These are phyloP conservation scores for Protophormia terraenovae DNA, from an alignment of 2,888 invertebrate genomes.

Conservation along the genomic window DNA sequence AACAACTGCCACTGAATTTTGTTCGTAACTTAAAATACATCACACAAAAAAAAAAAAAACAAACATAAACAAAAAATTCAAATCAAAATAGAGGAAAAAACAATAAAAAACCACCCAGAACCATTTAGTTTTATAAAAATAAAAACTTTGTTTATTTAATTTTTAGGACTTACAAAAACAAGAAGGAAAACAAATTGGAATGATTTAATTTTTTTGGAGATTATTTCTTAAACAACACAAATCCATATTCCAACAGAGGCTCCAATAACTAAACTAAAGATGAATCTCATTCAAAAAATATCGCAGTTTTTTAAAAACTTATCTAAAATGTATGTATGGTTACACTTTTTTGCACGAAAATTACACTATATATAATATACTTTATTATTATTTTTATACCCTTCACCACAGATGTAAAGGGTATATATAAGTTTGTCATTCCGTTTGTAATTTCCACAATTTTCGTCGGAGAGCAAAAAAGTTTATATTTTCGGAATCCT, in stretches of 20 bases:
- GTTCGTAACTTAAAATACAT: constrained; percentile 41
- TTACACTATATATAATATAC: too few relatives aligned
- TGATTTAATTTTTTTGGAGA: neutral
- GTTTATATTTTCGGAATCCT: too few relatives aligned
- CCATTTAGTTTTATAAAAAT: constrained; percentile 45
- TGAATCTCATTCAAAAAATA: neutral
- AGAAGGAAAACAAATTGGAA: constrained; percentile 3
- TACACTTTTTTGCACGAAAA: too few relatives aligned
- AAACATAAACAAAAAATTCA: constrained; percentile 56
- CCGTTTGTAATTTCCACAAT: too few relatives aligned
- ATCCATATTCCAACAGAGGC: too few relatives aligned
- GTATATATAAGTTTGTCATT: too few relatives aligned
- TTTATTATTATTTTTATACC: neutral
- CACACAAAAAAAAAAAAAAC: constrained; percentile 35
- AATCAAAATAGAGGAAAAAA: constrained; percentile 28
- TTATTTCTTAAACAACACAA: neutral
- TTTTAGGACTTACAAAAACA: constrained; percentile 34
- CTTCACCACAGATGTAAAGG: too few relatives aligned
- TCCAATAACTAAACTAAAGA: neutral
- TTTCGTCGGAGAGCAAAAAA: too few relatives aligned
- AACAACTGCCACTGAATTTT: constrained; percentile 41
- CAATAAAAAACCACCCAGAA: constrained; percentile 61
- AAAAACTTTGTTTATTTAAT: constrained; percentile 55
- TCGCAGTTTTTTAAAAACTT: neutral
- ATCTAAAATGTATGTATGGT: constrained; percentile 31